Evolutionary conservation across 2,797 vertebrate species (phyloP), one percentile per base, ranked within the genome.

Genomic region (Argya squamiceps): DNA sequence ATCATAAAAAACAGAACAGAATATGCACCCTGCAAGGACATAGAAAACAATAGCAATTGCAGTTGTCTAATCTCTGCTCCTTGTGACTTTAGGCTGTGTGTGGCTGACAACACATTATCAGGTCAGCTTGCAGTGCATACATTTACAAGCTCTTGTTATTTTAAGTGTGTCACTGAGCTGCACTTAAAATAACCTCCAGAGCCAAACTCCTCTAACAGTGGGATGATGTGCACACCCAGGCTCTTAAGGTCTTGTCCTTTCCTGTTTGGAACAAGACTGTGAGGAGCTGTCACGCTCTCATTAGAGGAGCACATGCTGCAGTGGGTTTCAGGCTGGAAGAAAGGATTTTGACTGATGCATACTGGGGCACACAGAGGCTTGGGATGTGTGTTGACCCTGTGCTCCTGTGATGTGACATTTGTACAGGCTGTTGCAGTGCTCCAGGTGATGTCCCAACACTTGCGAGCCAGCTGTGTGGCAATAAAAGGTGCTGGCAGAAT

Each of bases 141-240:
- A 27, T 92, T 93, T 79, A 59, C 67, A 88, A 65, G 65, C 85
- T 88, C 77, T 88, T 79, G 47, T 96, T 97, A 96, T 96, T 96
- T 96, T 92, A 92, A 95, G 83, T 2, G 2, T 82, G 77, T 84
- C 85, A 85, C 64, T 52, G 8, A 44, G 58, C 85, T 58, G 39
- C 0, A 2, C 89, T 95, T 92, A 86, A 96, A 95, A 96, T 96
- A 95, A 90, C 60, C 73, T 84, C 44, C 62, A 29, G 26, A 44
- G 65, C 63, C 18, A 32, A n/a, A 37, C 49, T 68, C 36, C 32
- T 5, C 2, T 59, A 82, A 27, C 1, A 4, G 80, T 30, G 46
- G 36, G 36, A 34, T 49, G 53, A 39, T 37, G 44, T 44, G 55
- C 21, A 9, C 11, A 10, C 26, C 18, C 0, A 0, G 53, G 43